phyloP scores from a whole-genome alignment of 2,888 invertebrate species.

The Agonum fuliginosum region DNA sequence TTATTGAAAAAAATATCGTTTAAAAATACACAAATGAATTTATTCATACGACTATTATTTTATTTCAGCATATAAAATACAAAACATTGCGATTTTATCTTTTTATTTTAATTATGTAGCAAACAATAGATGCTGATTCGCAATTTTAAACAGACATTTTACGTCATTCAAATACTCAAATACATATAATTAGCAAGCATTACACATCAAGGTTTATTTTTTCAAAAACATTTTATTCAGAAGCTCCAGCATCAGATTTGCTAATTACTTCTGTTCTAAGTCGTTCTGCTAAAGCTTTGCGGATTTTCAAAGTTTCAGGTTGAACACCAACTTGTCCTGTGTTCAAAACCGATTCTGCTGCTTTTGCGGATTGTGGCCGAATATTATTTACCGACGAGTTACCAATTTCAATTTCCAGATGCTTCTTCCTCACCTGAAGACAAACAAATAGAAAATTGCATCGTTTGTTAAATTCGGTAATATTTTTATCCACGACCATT shows the following conservation, averaged over 20 bases:
- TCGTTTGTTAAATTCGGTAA: too few relatives aligned
- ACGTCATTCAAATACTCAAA: not conserved
- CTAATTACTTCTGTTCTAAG: conserved; percentile 91
- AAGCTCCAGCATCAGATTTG: conserved; percentile 62
- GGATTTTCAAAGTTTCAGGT: conserved; percentile 82
- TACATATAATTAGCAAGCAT: conserved; percentile 20
- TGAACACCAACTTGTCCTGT: conserved; percentile 71
- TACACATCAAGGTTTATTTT: conserved; percentile 2
- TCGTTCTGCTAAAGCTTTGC: conserved; percentile 88
- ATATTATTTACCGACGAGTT: conserved; percentile 67
- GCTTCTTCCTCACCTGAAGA: conserved; percentile 78
- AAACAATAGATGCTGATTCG: conserved; percentile 6
- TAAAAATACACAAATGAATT: not conserved
- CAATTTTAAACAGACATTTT: not conserved
- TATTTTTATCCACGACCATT: too few relatives aligned
- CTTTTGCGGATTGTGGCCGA: conserved; percentile 84
- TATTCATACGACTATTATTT: not conserved
- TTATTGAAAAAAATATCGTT: too few relatives aligned
- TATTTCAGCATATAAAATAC: conserved; percentile 21
- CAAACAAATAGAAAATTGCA: not conserved
- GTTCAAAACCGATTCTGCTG: conserved; percentile 80
- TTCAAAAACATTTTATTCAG: not conserved
- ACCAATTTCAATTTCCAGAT: conserved; percentile 79
- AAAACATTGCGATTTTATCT: conserved; percentile 3
- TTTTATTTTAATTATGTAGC: too few relatives aligned